phyloP scores from a whole-genome alignment of 2,797 vertebrate species.

The Percopsis omiscomaycus region DNA sequence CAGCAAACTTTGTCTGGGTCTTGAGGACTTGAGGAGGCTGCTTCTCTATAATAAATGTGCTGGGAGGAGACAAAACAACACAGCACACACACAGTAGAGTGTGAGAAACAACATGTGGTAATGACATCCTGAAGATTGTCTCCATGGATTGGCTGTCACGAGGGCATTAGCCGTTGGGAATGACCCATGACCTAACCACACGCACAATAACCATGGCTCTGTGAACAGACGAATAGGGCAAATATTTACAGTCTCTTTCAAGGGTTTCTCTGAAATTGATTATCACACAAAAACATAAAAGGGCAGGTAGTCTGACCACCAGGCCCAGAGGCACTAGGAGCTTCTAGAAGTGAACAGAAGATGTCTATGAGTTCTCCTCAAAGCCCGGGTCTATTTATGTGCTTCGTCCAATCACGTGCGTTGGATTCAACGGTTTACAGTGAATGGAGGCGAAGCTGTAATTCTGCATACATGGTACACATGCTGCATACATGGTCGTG shows the following conservation, averaged over 20 bases:
- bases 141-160: constrained; percentile 9
- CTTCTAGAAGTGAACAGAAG: constrained; percentile 19
- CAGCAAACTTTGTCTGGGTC: constrained; percentile 95
- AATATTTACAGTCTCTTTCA: constrained; percentile 18
- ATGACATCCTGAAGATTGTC: not conserved
- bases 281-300: not conserved
- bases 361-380: constrained; percentile 7
- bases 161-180: constrained; percentile 24
- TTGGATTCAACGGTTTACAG: not conserved
- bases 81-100: not conserved
- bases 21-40: constrained; percentile 93
- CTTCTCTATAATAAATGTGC: constrained; percentile 96
- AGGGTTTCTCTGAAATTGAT: not conserved
- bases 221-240: constrained; percentile 5
- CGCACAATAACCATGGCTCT: constrained; percentile 16
- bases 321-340: constrained; percentile 13
- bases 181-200: constrained; percentile 14
- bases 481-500: no score
- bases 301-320: constrained; percentile 5
- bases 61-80: constrained; percentile 39
- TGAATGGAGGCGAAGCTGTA: not conserved
- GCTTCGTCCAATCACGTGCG: no score
- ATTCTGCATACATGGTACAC: not conserved
- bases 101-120: not conserved
- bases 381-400: not conserved